phyloP scores from a whole-genome alignment of 2,888 invertebrate species.

The Nipponacmea schrenckii region DNA sequence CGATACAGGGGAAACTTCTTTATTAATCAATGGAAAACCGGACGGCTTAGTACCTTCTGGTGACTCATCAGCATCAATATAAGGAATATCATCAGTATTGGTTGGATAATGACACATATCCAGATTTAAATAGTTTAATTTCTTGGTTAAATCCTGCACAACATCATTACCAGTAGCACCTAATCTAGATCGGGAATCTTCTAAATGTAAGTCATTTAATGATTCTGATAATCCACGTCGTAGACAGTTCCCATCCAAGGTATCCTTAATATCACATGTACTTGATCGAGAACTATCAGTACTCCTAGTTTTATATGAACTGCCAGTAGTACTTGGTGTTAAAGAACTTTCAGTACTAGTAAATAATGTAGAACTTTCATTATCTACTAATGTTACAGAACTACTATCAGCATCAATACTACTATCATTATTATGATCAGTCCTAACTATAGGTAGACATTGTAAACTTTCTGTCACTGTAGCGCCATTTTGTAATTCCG shows the following conservation, averaged over 20 bases:
- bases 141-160: neutral
- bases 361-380: neutral
- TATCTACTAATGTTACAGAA: neutral
- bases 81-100: neutral
- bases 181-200: neutral
- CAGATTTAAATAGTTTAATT: slow-evolving; percentile 1
- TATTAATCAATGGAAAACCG: neutral
- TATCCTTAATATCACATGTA: slow-evolving; percentile 1
- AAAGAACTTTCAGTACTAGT: neutral
- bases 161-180: neutral
- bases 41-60: neutral
- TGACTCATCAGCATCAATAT: neutral
- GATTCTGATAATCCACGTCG: neutral
- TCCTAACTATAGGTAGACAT: neutral
- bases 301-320: neutral
- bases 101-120: neutral
- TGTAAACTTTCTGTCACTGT: neutral
- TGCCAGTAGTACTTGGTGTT: neutral
- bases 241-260: neutral
- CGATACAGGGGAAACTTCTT: neutral
- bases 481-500: neutral
- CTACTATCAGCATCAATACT: neutral
- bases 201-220: neutral
- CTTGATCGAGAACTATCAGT: neutral
- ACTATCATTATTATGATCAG: neutral